Evolutionary conservation across 1,140 invertebrate genomes (phyloP).

Genomic region (Schlechtendalia chinensis): DNA sequence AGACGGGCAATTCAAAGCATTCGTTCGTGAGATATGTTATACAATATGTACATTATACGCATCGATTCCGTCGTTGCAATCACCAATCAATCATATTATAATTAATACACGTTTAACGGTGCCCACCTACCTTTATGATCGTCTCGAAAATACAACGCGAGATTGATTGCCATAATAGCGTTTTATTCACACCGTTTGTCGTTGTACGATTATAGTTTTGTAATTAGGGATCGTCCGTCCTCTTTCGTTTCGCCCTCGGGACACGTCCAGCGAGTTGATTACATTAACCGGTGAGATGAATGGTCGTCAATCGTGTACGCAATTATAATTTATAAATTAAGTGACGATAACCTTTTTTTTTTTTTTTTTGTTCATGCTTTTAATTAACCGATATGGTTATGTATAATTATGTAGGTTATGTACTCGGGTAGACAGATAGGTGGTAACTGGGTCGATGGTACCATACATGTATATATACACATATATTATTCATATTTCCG

Average conservation of each 20-base stretch:
- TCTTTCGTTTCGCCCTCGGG: neutral
- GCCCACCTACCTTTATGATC: neutral
- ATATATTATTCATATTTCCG: too few species aligned
- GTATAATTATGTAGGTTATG: too few species aligned
- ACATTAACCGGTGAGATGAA: neutral
- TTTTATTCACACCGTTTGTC: neutral
- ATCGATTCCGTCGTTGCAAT: neutral
- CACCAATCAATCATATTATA: neutral
- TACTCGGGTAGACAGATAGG: too few species aligned
- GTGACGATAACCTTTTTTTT: too few species aligned
- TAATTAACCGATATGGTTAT: too few species aligned
- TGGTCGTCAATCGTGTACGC: neutral
- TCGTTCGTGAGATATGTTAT: neutral
- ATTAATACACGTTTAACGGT: too few species aligned
- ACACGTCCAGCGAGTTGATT: neutral
- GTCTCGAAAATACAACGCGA: neutral
- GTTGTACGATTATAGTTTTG: neutral
- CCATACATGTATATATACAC: too few species aligned
- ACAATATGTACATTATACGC: neutral
- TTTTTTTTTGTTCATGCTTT: too few species aligned
- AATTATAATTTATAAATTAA: too few species aligned
- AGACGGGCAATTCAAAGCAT: neutral
- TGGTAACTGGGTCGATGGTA: too few species aligned
- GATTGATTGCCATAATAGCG: neutral
- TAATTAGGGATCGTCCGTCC: neutral